Evolutionary conservation across 2,113 vertebrate genomes (phyloP).

Genomic region (Ornithorhynchus anatinus): DNA sequence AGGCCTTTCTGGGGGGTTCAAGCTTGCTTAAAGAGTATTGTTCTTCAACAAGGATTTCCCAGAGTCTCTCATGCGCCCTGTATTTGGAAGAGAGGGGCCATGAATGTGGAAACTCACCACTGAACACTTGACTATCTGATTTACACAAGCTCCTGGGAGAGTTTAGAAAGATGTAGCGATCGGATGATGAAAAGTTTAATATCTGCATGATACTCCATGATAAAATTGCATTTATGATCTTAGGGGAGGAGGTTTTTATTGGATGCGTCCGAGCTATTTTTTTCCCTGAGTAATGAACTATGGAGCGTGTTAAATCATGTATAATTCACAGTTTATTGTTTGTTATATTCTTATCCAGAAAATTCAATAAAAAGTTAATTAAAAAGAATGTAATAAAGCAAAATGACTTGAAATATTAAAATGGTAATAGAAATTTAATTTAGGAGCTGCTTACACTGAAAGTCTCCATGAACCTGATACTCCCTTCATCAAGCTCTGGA

Average conservation of each 20-base stretch:
- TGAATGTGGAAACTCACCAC: too few species aligned
- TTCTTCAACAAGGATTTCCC: too few species aligned
- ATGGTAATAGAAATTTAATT: neutral
- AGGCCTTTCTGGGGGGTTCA: too few species aligned
- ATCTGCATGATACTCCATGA: neutral
- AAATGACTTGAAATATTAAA: slow-evolving; percentile 25
- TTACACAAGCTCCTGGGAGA: neutral
- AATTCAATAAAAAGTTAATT: slow-evolving; percentile 50
- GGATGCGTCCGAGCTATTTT: neutral
- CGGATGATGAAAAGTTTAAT: neutral
- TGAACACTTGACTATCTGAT: too few species aligned
- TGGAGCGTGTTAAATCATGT: slow-evolving; percentile 5
- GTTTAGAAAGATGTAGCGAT: neutral
- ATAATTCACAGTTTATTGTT: slow-evolving; percentile 6
- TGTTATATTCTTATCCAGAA: slow-evolving; percentile 25
- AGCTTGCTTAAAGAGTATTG: too few species aligned
- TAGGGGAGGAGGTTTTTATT: neutral
- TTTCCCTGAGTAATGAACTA: slow-evolving; percentile 2
- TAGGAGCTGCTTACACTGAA: slow-evolving; percentile 1
- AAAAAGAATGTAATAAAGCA: slow-evolving; percentile 27
- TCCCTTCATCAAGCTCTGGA: too few species aligned
- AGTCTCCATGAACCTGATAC: slow-evolving; percentile 1
- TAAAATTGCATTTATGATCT: neutral
- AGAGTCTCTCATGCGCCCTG: too few species aligned
- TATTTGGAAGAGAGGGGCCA: too few species aligned